A percentile compares a stretch with the other conserved stretches of the same genome.
Evolutionary conservation across 1,140 invertebrate genomes (phyloP).

Genomic region (Drosophila virilis): DNA sequence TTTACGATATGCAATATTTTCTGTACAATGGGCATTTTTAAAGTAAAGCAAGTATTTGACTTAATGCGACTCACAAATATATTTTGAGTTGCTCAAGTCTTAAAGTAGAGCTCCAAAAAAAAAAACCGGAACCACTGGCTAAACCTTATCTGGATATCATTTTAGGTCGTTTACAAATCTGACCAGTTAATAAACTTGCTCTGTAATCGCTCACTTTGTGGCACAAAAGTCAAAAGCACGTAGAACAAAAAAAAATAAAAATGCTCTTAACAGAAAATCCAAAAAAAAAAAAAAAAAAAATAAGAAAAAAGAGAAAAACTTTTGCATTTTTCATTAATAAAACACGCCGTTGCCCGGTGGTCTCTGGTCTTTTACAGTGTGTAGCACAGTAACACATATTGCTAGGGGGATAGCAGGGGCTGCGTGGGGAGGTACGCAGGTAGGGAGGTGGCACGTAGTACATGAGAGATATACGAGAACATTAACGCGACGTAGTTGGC

Average conservation of each 20-base stretch:
- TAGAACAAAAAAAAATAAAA: constrained; percentile 22
- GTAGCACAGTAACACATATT: constrained; percentile 75
- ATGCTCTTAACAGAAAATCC: constrained; percentile 27
- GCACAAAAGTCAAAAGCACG: constrained; percentile 52
- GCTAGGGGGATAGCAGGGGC: constrained; percentile 41
- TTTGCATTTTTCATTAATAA: constrained; percentile 81
- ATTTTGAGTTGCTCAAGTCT: not conserved
- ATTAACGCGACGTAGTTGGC: constrained; percentile 60
- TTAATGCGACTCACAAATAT: too few relatives aligned
- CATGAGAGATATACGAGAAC: constrained; percentile 64
- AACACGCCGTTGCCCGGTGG: constrained; percentile 52
- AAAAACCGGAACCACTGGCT: constrained; percentile 1
- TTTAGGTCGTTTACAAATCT: constrained; percentile 29
- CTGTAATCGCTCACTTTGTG: constrained; percentile 55
- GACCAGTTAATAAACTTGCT: constrained; percentile 53
- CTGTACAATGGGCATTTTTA: too few relatives aligned
- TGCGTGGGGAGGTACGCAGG: constrained; percentile 11
- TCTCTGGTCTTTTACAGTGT: constrained; percentile 20
- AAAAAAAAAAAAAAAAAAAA: constrained; percentile 40
- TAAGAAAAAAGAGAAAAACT: constrained; percentile 46
- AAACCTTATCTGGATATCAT: constrained; percentile 19
- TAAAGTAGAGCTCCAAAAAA: not conserved
- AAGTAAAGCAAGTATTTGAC: too few relatives aligned
- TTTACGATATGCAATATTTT: too few relatives aligned
- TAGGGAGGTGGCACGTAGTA: constrained; percentile 15